These are phyloP conservation scores for Lucinisca nassula DNA, from an alignment of 2,888 invertebrate species.

Conservation along the genomic window DNA sequence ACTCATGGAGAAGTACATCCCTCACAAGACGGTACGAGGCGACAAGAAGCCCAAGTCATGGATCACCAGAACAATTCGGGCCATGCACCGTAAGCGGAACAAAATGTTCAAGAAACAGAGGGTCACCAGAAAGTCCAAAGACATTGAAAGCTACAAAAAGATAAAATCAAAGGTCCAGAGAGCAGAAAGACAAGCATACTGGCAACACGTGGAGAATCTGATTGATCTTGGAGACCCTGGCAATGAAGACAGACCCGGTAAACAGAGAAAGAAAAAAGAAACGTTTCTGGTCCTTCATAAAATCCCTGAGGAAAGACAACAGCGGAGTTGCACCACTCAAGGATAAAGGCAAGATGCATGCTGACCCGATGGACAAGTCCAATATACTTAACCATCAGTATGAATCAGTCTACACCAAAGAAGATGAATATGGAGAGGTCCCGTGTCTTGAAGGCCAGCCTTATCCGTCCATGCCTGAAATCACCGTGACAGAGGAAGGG, in stretches of 20 bases:
- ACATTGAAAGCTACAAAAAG: neutral
- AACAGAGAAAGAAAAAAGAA: slow-evolving; percentile 3
- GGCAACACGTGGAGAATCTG: neutral
- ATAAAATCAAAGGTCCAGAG: neutral
- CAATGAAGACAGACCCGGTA: neutral
- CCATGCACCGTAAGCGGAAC: neutral
- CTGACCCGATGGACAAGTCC: neutral
- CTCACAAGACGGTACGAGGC: neutral
- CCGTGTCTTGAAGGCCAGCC: neutral
- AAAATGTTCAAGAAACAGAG: neutral
- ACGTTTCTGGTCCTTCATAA: slow-evolving; percentile 24
- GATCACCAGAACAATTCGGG: neutral
- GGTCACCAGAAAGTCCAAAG: neutral
- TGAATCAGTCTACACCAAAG: neutral
- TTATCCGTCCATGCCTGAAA: neutral
- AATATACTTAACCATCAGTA: neutral
- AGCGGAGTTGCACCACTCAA: neutral
- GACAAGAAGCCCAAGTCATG: neutral
- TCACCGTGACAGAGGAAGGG: slow-evolving; percentile 1
- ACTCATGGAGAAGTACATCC: slow-evolving; percentile 19
- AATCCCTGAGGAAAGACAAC: slow-evolving; percentile 13
- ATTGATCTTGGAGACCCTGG: slow-evolving; percentile 7
- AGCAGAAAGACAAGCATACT: slow-evolving; percentile 6
- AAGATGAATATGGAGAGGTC: neutral
- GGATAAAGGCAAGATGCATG: slow-evolving; percentile 14